Evolutionary conservation across 2,113 vertebrate genomes (phyloP).

Genomic region (Pseudorhombus dupliciocellatus): DNA sequence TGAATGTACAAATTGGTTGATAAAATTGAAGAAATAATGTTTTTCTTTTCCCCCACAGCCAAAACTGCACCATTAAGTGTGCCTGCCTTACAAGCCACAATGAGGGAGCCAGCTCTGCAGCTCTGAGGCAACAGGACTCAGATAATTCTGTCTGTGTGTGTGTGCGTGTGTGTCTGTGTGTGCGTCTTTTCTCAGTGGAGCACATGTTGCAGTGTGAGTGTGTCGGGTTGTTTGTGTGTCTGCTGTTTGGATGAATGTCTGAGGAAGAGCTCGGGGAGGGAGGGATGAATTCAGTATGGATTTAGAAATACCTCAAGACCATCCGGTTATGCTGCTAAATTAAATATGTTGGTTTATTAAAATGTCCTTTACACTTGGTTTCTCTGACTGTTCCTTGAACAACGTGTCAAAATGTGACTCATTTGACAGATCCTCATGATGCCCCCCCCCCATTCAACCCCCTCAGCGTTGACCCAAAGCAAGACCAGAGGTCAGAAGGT

Average conservation of each 20-base stretch:
- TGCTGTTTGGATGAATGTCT: slow-evolving; percentile 42
- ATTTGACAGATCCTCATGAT: too few species aligned
- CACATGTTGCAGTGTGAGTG: slow-evolving; percentile 23
- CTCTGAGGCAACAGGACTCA: slow-evolving; percentile 65
- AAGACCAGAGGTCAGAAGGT: too few species aligned
- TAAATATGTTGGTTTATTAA: slow-evolving; percentile 82
- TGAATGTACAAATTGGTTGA: slow-evolving; percentile 4
- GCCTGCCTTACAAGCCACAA: slow-evolving; percentile 80
- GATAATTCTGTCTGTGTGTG: slow-evolving; percentile 10
- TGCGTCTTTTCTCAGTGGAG: slow-evolving; percentile 24
- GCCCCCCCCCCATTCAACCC: too few species aligned
- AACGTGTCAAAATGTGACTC: too few species aligned
- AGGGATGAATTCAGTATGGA: slow-evolving; percentile 72
- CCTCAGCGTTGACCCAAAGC: too few species aligned
- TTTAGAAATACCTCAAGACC: slow-evolving; percentile 85
- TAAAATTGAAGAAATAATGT: slow-evolving; percentile 26
- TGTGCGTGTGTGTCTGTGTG: background rate
- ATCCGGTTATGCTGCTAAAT: slow-evolving; percentile 85
- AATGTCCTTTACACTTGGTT: slow-evolving; percentile 75
- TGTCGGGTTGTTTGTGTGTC: slow-evolving; percentile 46
- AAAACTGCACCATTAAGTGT: slow-evolving; percentile 86
- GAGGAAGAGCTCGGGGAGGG: slow-evolving; percentile 30
- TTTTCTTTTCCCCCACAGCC: slow-evolving; percentile 74
- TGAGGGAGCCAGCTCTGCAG: slow-evolving; percentile 67
- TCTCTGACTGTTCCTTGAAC: slow-evolving; percentile 1